Evolutionary conservation across 2,888 invertebrate species (phyloP).

Genomic region (Cephus pulcher): DNA sequence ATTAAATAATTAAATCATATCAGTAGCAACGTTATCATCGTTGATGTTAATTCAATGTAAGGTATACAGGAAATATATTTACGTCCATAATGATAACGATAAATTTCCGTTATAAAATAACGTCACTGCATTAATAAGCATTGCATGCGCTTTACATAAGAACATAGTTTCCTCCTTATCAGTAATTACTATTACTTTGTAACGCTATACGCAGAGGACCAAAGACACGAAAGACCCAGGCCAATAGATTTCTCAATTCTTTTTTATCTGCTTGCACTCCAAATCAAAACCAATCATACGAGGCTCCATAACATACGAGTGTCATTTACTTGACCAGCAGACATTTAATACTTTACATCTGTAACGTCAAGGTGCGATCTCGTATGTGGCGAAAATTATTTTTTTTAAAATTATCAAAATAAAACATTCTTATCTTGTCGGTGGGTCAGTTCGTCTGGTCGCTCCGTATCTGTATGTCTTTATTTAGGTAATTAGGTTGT

Average conservation of each 20-base stretch:
- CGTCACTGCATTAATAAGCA: slow-evolving; percentile 8
- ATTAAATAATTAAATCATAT: not conserved
- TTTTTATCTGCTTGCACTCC: slow-evolving; percentile 1
- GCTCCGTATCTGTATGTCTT: not conserved
- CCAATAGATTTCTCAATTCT: slow-evolving; percentile 10
- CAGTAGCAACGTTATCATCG: not conserved
- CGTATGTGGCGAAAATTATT: not conserved
- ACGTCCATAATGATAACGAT: slow-evolving; percentile 12
- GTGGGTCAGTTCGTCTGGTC: not conserved
- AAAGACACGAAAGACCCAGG: slow-evolving; percentile 23
- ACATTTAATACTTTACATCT: not conserved
- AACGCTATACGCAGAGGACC: slow-evolving; percentile 15
- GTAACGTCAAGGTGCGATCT: not conserved
- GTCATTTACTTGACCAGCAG: not conserved
- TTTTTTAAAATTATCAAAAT: not conserved
- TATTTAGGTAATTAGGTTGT: not conserved
- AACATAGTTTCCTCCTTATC: slow-evolving; percentile 7
- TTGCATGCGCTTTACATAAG: slow-evolving; percentile 11
- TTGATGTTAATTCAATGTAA: slow-evolving; percentile 16
- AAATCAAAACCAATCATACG: not conserved
- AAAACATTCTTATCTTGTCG: not conserved
- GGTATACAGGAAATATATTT: slow-evolving; percentile 16
- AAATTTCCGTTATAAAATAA: slow-evolving; percentile 16
- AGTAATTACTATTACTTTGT: slow-evolving; percentile 4
- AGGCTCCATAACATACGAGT: not conserved